Percentiles rank a stretch among this genome's conserved stretches.
These are phyloP conservation scores for Aethina tumida DNA, from an alignment of 1,140 invertebrate genomes.

Conservation along the genomic window DNA sequence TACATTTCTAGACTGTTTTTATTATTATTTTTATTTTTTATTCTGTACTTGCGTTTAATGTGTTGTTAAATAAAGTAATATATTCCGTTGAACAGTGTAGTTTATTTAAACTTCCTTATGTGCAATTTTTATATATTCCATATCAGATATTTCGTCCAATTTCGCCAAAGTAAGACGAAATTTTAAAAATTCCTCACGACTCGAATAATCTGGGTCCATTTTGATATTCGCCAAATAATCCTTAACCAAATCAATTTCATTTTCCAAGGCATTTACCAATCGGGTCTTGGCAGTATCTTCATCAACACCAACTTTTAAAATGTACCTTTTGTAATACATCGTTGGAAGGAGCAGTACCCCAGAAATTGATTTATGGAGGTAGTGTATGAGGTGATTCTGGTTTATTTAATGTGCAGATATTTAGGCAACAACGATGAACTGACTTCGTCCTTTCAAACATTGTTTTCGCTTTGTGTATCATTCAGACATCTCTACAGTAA, in stretches of 20 bases:
- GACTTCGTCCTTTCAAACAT: constrained; percentile 36
- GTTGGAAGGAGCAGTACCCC: constrained; percentile 5
- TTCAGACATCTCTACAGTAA: constrained; percentile 45
- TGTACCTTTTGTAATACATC: constrained; percentile 1
- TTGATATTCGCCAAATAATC: neutral
- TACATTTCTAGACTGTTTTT: too few species aligned
- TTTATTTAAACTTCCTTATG: too few species aligned
- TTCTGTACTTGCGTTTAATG: too few species aligned
- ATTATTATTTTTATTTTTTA: too few species aligned
- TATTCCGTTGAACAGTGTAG: too few species aligned
- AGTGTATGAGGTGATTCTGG: constrained; percentile 49
- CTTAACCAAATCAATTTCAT: constrained; percentile 4
- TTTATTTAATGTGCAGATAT: constrained; percentile 69
- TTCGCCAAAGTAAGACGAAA: too few species aligned
- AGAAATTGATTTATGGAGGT: constrained; percentile 4
- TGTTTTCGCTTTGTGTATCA: constrained; percentile 75
- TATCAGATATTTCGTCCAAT: constrained; percentile 5
- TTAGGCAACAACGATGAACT: constrained; percentile 44
- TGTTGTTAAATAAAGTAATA: too few species aligned
- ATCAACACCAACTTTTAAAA: neutral
- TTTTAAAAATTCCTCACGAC: too few species aligned
- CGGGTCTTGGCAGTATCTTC: neutral
- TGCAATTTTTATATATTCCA: constrained; percentile 4
- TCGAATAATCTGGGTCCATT: neutral
- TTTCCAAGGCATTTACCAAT: neutral